Base-by-base conservation (phyloP, 2,113 vertebrate genomes). In the Centropus unirufus region DNA sequence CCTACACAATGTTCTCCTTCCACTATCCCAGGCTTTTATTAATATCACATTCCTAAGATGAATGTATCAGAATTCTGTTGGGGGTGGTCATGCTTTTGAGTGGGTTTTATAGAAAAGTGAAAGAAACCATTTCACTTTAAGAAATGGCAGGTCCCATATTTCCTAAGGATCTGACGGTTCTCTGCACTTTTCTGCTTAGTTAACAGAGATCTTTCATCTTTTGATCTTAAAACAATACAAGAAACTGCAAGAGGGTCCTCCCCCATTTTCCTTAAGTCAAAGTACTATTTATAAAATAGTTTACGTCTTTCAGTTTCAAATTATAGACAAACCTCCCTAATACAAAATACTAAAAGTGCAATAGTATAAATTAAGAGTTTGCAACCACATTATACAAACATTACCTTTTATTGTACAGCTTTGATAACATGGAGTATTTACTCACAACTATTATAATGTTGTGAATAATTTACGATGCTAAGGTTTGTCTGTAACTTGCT, bases 321-420 rank as follows among this genome's bases (percentile, higher is more conserved):
- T 99, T 98, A 99, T 98, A 99, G 98, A 99, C 99, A 99, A 99
- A 99, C 98, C 98, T 97, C 98, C 98, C 97, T 97, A 98, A 95
- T 97, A 98, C 89, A 98, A 98, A 98, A 98, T 98, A 98, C 98
- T 99, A 98, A 99, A 99, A 99, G 99, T 99, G 99, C 99, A 99
- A 98, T 97, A 98, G 98, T 98, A 98, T 98, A 99, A 99, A 99
- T 99, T 99, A 99, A 99, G 98, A 99, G 98, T 99, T 99, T 99
- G 98, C 98, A 95, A 98, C 98, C 98, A 99, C 98, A 97, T 98
- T 98, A 98, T 99, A 98, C 98, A 99, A 99, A 99, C 98, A 98
- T 98, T 98, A 97, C 97, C 90, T 97, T 97, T 99, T 98, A 98
- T 99, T 98, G 97, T 98, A 98, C 97, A 98, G 95, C 96, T 98